Percentiles rank a stretch among this genome's conserved stretches.
phyloP scores from a whole-genome alignment of 2,888 invertebrate genomes.

The Sabatieria punctata region DNA sequence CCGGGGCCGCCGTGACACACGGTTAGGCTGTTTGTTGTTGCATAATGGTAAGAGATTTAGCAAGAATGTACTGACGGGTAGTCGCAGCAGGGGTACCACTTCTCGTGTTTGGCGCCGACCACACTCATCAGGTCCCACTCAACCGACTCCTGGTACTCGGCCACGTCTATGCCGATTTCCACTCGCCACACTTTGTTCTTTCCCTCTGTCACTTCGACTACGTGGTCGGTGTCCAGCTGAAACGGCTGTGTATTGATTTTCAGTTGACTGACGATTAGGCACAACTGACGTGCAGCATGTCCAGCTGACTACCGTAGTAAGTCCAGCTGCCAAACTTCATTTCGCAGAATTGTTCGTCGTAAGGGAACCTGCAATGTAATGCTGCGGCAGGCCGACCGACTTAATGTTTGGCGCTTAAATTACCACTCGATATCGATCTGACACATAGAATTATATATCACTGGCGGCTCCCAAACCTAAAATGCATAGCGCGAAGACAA shows the following conservation, averaged over 20 bases:
- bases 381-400: too few species aligned
- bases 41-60: too few species aligned
- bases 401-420: too few species aligned
- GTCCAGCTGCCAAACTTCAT: conserved; percentile 30
- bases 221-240: conserved; percentile 5
- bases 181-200: conserved; percentile 15
- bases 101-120: conserved; percentile 50
- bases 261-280: not conserved
- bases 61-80: conserved; percentile 18
- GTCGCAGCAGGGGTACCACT: conserved; percentile 27
- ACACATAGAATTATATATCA: conserved; percentile 27
- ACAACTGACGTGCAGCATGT: conserved; percentile 22
- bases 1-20: too few species aligned
- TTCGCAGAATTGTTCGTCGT: conserved; percentile 26
- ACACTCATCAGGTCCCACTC: conserved; percentile 27
- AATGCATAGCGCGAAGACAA: not conserved
- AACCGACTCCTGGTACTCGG: conserved; percentile 21
- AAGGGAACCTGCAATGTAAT: conserved; percentile 19
- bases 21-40: too few species aligned
- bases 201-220: conserved; percentile 3
- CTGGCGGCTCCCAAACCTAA: conserved; percentile 20
- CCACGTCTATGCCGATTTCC: conserved; percentile 21
- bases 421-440: conserved; percentile 25
- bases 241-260: not conserved
- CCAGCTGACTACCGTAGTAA: conserved; percentile 24